phyloP scores from a whole-genome alignment of 2,113 vertebrate genomes.

The Ictidomys tridecemlineatus region DNA sequence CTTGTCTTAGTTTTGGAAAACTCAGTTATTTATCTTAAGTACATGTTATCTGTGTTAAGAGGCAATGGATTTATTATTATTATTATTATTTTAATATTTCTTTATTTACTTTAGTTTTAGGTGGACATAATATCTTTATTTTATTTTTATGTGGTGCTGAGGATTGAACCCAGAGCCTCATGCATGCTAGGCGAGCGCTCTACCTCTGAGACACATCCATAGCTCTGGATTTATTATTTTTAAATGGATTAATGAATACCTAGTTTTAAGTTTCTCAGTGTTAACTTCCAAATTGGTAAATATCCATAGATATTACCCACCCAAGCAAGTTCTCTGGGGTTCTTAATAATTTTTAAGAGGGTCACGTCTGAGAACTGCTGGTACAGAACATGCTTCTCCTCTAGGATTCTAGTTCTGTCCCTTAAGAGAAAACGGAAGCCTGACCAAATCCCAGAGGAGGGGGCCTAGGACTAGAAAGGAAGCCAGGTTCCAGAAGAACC shows the following conservation, averaged over 20 bases:
- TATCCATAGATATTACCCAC: neutral
- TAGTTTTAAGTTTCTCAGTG: slow-evolving; percentile 19
- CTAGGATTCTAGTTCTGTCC: neutral
- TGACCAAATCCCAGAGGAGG: neutral
- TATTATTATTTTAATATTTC: too few relatives aligned
- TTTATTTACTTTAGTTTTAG: too few relatives aligned
- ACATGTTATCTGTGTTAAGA: slow-evolving; percentile 1
- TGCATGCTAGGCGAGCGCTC: too few relatives aligned
- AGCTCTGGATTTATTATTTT: neutral
- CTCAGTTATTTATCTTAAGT: slow-evolving; percentile 8
- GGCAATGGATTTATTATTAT: neutral
- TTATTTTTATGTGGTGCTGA: too few relatives aligned
- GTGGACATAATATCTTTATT: too few relatives aligned
- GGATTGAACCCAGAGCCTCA: too few relatives aligned
- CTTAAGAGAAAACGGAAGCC: neutral
- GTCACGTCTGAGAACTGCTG: neutral
- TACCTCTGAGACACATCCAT: too few relatives aligned
- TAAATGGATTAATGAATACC: neutral
- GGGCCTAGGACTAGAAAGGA: neutral
- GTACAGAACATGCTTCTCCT: neutral
- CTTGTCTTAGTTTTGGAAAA: neutral
- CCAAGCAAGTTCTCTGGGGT: neutral
- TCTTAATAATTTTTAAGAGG: neutral
- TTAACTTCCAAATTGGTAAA: slow-evolving; percentile 30
- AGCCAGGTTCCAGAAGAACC: neutral